Conservation (phyloP, 2,113 vertebrate species). For the Miniopterus natalensis region DNA sequence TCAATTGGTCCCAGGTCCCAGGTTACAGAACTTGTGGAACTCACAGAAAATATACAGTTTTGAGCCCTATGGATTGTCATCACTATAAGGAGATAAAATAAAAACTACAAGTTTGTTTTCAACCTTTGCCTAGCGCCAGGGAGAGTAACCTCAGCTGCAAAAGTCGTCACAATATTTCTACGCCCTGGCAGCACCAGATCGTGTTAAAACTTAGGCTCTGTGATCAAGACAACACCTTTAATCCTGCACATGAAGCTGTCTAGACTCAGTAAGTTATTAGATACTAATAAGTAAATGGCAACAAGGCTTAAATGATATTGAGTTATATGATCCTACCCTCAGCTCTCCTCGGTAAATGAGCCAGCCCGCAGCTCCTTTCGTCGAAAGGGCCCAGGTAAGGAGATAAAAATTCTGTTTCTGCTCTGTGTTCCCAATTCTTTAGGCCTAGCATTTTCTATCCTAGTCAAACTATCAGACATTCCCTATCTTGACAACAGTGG, state of each 20-base stretch:
- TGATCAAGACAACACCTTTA: neutral
- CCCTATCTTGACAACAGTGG: neutral
- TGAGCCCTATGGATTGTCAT: slow-evolving; percentile 19
- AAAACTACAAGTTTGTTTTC: slow-evolving; percentile 56
- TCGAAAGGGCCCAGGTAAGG: neutral
- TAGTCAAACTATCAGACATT: neutral
- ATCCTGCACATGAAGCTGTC: neutral
- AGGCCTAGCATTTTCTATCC: neutral
- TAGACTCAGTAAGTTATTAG: neutral
- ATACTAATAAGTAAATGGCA: neutral
- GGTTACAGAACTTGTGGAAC: slow-evolving; percentile 31
- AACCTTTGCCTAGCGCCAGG: neutral
- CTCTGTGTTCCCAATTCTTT: neutral
- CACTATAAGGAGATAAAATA: slow-evolving; percentile 52
- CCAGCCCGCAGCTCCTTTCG: neutral
- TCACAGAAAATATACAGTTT: slow-evolving; percentile 45
- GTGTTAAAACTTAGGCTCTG: neutral
- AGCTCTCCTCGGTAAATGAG: neutral
- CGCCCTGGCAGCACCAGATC: neutral
- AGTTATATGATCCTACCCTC: neutral
- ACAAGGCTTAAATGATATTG: neutral
- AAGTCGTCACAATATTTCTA: neutral
- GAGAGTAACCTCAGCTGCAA: neutral
- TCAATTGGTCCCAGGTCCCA: slow-evolving; percentile 16
- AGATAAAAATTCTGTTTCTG: neutral